Percentiles rank a stretch among this genome's conserved stretches.
Evolutionary conservation across 1,140 invertebrate genomes (phyloP).

Genomic region (Musca domestica): DNA sequence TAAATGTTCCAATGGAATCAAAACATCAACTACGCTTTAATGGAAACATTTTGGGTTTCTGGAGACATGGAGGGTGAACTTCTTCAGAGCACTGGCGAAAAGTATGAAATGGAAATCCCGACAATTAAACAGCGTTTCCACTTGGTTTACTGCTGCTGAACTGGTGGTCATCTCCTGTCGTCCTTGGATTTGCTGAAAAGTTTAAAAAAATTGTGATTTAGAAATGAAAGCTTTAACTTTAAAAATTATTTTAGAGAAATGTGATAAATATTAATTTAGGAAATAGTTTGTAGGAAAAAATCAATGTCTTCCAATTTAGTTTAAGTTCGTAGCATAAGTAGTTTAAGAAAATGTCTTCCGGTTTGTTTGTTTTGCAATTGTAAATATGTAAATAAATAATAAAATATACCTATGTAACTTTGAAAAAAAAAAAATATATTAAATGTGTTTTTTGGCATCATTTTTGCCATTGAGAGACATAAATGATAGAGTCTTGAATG

Average conservation of each 20-base stretch:
- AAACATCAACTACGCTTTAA: neutral
- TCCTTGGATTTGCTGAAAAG: neutral
- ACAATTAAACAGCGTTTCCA: too few relatives aligned
- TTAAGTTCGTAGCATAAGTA: too few relatives aligned
- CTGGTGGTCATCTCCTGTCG: too few relatives aligned
- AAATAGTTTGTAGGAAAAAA: constrained; percentile 2
- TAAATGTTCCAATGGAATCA: neutral
- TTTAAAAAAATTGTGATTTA: neutral
- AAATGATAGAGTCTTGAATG: too few relatives aligned
- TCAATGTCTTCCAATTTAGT: constrained; percentile 49
- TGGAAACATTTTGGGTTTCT: neutral
- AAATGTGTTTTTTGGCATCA: too few relatives aligned
- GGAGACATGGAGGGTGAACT: too few relatives aligned
- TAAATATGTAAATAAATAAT: too few relatives aligned
- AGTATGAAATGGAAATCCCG: neutral
- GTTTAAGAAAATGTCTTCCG: too few relatives aligned
- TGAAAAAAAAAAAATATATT: too few relatives aligned
- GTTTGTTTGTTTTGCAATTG: neutral
- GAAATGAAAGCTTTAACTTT: neutral
- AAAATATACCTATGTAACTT: too few relatives aligned
- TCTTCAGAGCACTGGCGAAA: neutral
- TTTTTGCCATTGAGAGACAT: too few relatives aligned
- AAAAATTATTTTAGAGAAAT: neutral
- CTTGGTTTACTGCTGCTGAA: neutral
- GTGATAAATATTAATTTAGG: neutral